Conservation (phyloP, 2,113 vertebrate species). For the Neodontobutis hainanensis region DNA sequence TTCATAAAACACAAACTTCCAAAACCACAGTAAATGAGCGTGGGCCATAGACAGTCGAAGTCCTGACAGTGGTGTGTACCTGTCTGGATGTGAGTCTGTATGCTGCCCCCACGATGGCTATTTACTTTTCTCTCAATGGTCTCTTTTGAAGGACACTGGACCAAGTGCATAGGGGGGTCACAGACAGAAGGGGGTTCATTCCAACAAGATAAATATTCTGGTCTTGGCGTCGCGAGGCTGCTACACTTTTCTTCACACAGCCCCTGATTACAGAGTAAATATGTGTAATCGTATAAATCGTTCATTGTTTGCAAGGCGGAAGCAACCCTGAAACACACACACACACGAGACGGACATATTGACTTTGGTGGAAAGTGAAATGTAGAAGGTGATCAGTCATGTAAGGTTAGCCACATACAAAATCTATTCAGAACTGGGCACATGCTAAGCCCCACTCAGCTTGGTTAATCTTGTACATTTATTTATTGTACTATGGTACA, state of each 20-base stretch:
- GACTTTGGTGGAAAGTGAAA: slow-evolving; percentile 66
- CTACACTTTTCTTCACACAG: slow-evolving; percentile 27
- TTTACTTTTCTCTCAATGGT: slow-evolving; percentile 78
- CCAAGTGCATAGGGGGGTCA: slow-evolving; percentile 5
- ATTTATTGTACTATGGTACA: background rate
- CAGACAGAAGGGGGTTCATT: slow-evolving; percentile 63
- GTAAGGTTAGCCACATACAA: slow-evolving; percentile 5
- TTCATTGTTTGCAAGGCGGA: slow-evolving; percentile 65
- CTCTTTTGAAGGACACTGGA: slow-evolving; percentile 69
- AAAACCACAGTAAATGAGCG: slow-evolving; percentile 46
- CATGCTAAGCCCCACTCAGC: too few relatives aligned
- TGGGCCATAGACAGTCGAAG: slow-evolving; percentile 50
- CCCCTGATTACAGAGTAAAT: slow-evolving; percentile 75
- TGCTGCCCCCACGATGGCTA: slow-evolving; percentile 54
- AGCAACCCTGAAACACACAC: slow-evolving; percentile 26
- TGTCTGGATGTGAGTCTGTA: slow-evolving; percentile 26
- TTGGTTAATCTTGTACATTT: background rate
- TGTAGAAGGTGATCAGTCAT: slow-evolving; percentile 60
- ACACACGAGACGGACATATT: slow-evolving; percentile 54
- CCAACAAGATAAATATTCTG: slow-evolving; percentile 79
- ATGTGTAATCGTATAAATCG: slow-evolving; percentile 75
- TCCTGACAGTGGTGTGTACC: slow-evolving; percentile 32
- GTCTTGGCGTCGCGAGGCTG: slow-evolving; percentile 58
- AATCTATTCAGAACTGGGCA: background rate
- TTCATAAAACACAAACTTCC: slow-evolving; percentile 34